These are phyloP conservation scores for Drosophila ochracea DNA, from an alignment of 2,888 invertebrate species.

Conservation along the genomic window DNA sequence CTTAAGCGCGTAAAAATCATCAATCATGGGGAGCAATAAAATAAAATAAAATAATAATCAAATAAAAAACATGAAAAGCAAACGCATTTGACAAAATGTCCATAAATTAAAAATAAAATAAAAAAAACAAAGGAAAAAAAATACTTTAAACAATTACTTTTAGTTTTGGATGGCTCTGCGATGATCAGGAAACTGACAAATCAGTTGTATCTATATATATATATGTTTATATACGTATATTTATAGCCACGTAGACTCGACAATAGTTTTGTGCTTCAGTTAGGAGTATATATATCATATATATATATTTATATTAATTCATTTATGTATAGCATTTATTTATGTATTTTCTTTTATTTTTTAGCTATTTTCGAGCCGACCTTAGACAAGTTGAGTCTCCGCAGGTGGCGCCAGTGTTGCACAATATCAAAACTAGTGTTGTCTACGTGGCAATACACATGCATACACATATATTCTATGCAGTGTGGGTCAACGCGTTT, in stretches of 20 bases:
- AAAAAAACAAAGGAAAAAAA: constrained; percentile 34
- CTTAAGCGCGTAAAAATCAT: constrained; percentile 72
- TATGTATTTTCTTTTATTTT: background rate
- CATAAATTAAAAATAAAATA: constrained; percentile 35
- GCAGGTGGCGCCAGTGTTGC: constrained; percentile 74
- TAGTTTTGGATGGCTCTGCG: constrained; percentile 48
- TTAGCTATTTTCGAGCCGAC: constrained; percentile 50
- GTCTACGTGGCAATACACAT: constrained; percentile 20
- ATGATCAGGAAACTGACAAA: constrained; percentile 13
- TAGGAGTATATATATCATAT: background rate
- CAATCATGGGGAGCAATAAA: constrained; percentile 52
- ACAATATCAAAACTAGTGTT: constrained; percentile 33
- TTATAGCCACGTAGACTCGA: constrained; percentile 13
- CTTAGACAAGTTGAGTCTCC: constrained; percentile 83
- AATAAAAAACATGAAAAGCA: constrained; percentile 59
- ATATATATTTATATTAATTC: constrained; percentile 6
- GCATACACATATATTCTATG: background rate
- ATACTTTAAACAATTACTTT: constrained; percentile 52
- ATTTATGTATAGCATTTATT: constrained; percentile 2
- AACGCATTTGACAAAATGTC: constrained; percentile 47
- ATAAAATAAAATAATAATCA: constrained; percentile 11
- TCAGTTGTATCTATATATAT: constrained; percentile 11
- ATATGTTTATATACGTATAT: background rate
- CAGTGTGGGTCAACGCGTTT: constrained; percentile 17
- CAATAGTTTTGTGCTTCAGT: constrained; percentile 39